Percentiles rank a stretch among this genome's conserved stretches.
phyloP scores from a whole-genome alignment of 1,140 invertebrate genomes.

The Pygmarrhopalites habei region DNA sequence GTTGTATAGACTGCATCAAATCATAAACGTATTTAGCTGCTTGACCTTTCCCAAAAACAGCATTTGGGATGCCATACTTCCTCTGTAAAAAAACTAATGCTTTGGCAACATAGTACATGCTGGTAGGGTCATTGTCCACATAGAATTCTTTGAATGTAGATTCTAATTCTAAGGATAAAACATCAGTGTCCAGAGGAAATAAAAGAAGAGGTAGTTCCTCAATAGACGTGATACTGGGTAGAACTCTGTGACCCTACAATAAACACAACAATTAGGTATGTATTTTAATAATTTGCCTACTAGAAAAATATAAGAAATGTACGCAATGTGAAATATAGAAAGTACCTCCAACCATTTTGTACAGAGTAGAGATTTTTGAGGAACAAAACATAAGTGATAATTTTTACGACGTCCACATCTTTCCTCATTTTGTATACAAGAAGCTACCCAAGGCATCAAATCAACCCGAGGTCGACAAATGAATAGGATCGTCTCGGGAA shows the following conservation, averaged over 20 bases:
- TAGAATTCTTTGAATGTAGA: constrained; percentile 70
- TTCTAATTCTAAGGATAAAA: constrained; percentile 84
- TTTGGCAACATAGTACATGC: constrained; percentile 78
- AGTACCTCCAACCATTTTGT: constrained; percentile 65
- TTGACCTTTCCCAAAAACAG: constrained; percentile 81
- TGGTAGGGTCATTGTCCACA: constrained; percentile 80
- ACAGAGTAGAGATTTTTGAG: constrained; percentile 76
- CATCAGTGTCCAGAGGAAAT: constrained; percentile 84
- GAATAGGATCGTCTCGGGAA: constrained; percentile 71
- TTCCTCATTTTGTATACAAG: constrained; percentile 42
- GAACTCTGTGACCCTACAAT: constrained; percentile 10
- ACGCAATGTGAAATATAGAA: too few species aligned
- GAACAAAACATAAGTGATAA: constrained; percentile 74
- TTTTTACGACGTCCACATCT: constrained; percentile 47
- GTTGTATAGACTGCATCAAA: constrained; percentile 68
- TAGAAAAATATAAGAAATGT: not conserved
- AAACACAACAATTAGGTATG: not conserved
- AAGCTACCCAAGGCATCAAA: constrained; percentile 76
- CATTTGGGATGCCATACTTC: constrained; percentile 80
- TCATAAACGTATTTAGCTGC: constrained; percentile 84
- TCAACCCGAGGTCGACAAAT: constrained; percentile 71
- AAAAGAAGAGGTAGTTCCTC: constrained; percentile 82
- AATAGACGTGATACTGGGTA: constrained; percentile 42
- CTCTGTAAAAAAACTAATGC: constrained; percentile 77
- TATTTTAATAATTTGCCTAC: not conserved